Conservation (phyloP, 2,797 vertebrate genomes). For the Cossypha dichroa region DNA sequence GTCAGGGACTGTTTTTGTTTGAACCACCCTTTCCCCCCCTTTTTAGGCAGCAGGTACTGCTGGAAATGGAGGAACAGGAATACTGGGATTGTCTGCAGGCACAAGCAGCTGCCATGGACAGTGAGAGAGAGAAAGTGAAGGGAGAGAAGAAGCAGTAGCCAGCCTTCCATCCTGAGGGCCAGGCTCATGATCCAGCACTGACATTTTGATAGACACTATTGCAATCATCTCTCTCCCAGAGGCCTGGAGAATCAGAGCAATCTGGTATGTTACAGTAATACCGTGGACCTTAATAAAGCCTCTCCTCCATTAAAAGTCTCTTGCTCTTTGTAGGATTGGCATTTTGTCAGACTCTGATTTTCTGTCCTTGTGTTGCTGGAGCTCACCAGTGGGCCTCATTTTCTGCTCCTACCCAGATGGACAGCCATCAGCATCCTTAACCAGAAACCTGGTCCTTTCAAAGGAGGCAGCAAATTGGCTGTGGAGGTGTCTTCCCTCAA, state of each 20-base stretch:
- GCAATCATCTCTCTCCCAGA: not conserved
- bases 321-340: not conserved
- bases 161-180: not conserved
- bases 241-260: not conserved
- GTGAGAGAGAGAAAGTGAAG: not conserved
- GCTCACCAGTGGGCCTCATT: not conserved
- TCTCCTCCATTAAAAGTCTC: not conserved
- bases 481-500: not conserved
- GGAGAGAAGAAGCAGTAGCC: not conserved
- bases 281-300: not conserved
- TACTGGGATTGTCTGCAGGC: conserved; percentile 48
- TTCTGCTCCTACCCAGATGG: not conserved
- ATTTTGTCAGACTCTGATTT: not conserved
- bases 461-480: not conserved
- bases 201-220: not conserved
- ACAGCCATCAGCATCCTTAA: not conserved
- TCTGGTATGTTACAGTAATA: not conserved
- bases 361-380: not conserved
- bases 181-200: not conserved
- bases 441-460: not conserved
- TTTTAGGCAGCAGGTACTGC: not conserved
- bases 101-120: conserved; percentile 17
- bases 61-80: not conserved
- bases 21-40: not conserved
- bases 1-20: not conserved